These are phyloP conservation scores for Eupeodes latifasciatus DNA, from an alignment of 2,888 invertebrate genomes.

Conservation along the genomic window DNA sequence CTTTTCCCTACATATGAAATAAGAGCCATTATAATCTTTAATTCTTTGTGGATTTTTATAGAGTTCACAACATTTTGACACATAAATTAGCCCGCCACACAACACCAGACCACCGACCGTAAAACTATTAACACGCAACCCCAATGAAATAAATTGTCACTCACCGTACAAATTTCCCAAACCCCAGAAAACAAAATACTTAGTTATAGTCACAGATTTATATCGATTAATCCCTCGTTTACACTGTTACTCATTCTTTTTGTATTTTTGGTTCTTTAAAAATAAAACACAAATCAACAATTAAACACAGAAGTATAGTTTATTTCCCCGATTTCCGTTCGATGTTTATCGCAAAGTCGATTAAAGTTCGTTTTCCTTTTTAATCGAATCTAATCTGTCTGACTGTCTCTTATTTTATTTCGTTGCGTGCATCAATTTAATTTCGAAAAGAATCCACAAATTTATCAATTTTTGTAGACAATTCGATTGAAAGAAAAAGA, in stretches of 20 bases:
- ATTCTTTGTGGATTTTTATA: not conserved
- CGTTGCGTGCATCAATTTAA: slow-evolving; percentile 25
- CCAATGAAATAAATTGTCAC: slow-evolving; percentile 11
- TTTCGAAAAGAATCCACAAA: not conserved
- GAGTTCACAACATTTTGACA: slow-evolving; percentile 8
- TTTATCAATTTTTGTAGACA: slow-evolving; percentile 9
- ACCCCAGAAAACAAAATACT: not conserved
- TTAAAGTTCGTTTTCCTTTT: not conserved
- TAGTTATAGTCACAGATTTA: not conserved
- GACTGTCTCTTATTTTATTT: slow-evolving; percentile 14
- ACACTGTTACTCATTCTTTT: not conserved
- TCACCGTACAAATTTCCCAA: not conserved
- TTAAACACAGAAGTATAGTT: not conserved
- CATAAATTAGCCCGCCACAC: not conserved
- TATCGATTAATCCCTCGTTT: slow-evolving; percentile 28
- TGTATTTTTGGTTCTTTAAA: not conserved
- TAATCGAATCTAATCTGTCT: slow-evolving; percentile 30
- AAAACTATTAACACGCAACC: not conserved
- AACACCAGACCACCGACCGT: not conserved
- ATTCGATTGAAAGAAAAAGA: not conserved
- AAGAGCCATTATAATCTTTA: not conserved
- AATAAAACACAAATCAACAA: not conserved
- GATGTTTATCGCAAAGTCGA: not conserved
- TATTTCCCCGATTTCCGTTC: slow-evolving; percentile 32
- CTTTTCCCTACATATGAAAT: not conserved